Conservation (phyloP, 2,888 invertebrate genomes). For the Tachystola acroxantha region DNA sequence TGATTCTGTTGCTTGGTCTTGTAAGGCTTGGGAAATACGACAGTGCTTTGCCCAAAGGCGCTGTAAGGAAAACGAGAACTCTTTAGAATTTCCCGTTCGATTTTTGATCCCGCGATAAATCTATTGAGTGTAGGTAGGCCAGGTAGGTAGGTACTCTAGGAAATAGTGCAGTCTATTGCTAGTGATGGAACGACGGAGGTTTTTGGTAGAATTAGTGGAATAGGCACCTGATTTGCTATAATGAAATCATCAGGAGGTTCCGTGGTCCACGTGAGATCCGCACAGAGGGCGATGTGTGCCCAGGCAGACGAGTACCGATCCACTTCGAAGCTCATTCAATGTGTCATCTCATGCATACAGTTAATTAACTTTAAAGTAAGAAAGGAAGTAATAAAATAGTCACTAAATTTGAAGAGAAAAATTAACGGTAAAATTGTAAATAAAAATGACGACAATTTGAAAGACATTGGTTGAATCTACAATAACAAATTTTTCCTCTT, state of each 20-base stretch:
- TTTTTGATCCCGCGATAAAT: too few relatives aligned
- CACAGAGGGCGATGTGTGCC: conserved; percentile 75
- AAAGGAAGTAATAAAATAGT: conserved; percentile 63
- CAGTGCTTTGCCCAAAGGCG: conserved; percentile 71
- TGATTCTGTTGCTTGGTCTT: conserved; percentile 50
- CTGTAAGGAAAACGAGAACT: too few relatives aligned
- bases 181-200: too few relatives aligned
- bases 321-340: conserved; percentile 77
- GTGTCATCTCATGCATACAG: conserved; percentile 68
- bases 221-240: conserved; percentile 64
- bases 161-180: too few relatives aligned
- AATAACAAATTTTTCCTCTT: conserved; percentile 72
- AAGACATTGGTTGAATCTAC: conserved; percentile 74
- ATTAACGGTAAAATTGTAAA: conserved; percentile 68
- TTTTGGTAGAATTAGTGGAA: too few relatives aligned
- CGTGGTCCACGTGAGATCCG: conserved; percentile 71
- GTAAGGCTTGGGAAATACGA: conserved; percentile 61
- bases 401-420: conserved; percentile 67
- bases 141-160: too few relatives aligned
- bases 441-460: conserved; percentile 74
- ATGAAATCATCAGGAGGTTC: conserved; percentile 71
- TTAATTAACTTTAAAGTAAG: conserved; percentile 62
- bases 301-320: conserved; percentile 69
- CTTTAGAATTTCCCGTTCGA: too few relatives aligned
- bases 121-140: too few relatives aligned